Evolutionary conservation across 2,113 vertebrate genomes (phyloP).

Genomic region (Syrrhaptes paradoxus): DNA sequence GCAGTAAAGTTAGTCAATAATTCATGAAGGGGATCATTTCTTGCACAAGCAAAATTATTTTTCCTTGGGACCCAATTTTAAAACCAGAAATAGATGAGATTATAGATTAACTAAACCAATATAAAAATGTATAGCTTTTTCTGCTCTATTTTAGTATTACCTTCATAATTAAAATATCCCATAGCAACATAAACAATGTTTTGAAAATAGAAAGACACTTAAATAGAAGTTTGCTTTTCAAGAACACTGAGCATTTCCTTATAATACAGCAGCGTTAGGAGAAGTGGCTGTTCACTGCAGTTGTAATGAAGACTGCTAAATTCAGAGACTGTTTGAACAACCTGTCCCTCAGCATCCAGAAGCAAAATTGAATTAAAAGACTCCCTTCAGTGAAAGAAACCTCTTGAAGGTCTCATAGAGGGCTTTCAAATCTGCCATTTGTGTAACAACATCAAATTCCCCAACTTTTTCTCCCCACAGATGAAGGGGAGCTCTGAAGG

Average conservation of each 20-base stretch:
- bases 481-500: background rate
- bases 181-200: background rate
- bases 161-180: background rate
- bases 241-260: background rate
- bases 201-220: background rate
- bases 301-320: background rate
- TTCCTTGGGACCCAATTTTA: background rate
- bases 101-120: background rate
- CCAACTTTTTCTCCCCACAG: background rate
- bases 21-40: slow-evolving; percentile 9
- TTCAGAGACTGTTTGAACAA: background rate
- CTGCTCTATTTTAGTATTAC: background rate
- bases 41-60: background rate
- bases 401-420: background rate
- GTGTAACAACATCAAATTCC: background rate
- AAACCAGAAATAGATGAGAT: background rate
- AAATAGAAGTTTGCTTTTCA: background rate
- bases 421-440: background rate
- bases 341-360: background rate
- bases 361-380: background rate
- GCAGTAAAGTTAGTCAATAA: slow-evolving; percentile 2
- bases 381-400: background rate
- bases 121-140: background rate
- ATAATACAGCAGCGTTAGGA: background rate
- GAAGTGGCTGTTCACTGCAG: background rate